phyloP scores from a whole-genome alignment of 2,797 vertebrate species.

The Catharus ustulatus region DNA sequence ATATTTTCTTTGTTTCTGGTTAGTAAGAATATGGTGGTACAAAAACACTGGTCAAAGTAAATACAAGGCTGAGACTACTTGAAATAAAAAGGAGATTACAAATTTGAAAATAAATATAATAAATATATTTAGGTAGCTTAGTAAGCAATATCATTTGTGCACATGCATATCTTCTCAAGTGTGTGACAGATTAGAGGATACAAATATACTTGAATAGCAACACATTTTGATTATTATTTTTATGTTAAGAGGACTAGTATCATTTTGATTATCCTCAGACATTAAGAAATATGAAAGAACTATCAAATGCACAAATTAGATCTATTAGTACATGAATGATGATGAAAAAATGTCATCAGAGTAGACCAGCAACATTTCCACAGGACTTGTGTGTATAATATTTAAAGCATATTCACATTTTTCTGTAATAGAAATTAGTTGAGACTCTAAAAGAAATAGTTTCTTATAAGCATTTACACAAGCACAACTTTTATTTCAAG shows the following conservation, averaged over 20 bases:
- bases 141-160: not conserved
- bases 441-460: not conserved
- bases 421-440: not conserved
- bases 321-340: not conserved
- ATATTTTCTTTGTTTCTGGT: not conserved
- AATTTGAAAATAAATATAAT: not conserved
- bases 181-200: not conserved
- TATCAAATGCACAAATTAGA: not conserved
- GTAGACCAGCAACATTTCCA: not conserved
- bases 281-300: not conserved
- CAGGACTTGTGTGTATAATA: not conserved
- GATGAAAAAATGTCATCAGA: not conserved
- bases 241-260: not conserved
- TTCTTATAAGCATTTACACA: not conserved
- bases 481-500: not conserved
- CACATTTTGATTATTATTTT: not conserved
- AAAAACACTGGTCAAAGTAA: not conserved
- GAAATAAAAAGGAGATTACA: not conserved
- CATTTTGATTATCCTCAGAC: not conserved
- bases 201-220: not conserved
- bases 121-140: not conserved
- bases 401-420: not conserved
- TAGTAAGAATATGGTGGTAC: not conserved
- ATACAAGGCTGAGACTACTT: not conserved
- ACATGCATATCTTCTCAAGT: not conserved